These are phyloP conservation scores for Heliothis peltigera DNA, from an alignment of 2,888 invertebrate species.

Conservation along the genomic window DNA sequence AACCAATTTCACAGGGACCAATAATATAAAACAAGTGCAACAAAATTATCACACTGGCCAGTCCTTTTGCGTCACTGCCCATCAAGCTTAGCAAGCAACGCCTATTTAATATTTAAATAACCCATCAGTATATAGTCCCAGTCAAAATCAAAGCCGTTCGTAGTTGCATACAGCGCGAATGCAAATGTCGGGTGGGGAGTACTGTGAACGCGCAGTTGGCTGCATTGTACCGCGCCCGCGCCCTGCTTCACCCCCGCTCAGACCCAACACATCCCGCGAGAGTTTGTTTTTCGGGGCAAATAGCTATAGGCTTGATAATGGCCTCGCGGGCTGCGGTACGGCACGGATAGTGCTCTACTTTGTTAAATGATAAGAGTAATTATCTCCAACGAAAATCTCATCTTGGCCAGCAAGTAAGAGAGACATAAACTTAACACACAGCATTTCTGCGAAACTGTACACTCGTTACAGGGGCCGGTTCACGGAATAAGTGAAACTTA, in stretches of 20 bases:
- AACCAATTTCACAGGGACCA: background rate
- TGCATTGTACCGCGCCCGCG: constrained; percentile 81
- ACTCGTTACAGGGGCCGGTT: too few species aligned
- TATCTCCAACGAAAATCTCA: background rate
- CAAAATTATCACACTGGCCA: constrained; percentile 11
- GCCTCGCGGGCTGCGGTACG: constrained; percentile 82
- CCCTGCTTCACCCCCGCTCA: constrained; percentile 58
- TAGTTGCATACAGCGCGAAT: constrained; percentile 80
- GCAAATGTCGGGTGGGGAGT: constrained; percentile 83
- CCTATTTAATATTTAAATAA: constrained; percentile 59
- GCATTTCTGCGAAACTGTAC: too few species aligned
- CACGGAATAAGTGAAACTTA: too few species aligned
- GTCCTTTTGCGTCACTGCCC: background rate
- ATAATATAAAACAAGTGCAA: background rate
- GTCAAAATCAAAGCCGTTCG: constrained; percentile 80
- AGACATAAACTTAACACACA: too few species aligned
- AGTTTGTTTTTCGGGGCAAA: constrained; percentile 90
- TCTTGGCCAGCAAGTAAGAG: too few species aligned
- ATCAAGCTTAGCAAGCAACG: constrained; percentile 41
- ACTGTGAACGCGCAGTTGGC: constrained; percentile 88
- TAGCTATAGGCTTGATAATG: constrained; percentile 90
- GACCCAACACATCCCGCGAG: constrained; percentile 86
- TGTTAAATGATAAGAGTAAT: background rate
- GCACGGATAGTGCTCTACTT: constrained; percentile 73
- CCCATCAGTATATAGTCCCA: constrained; percentile 54